Base-by-base conservation (phyloP, 2,888 invertebrate species). In the Leptopilina syphax region DNA sequence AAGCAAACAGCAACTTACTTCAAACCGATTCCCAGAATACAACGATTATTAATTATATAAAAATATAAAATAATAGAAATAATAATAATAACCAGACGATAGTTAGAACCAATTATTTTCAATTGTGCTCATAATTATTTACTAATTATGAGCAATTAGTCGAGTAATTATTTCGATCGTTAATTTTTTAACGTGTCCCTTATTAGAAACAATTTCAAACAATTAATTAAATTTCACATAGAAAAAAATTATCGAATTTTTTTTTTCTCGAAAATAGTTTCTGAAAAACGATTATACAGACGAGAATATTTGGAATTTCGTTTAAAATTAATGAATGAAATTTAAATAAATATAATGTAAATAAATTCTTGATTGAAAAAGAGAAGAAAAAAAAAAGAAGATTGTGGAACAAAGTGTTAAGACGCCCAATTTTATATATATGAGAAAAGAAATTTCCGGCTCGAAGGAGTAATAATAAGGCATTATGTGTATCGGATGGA, bases 401-500 rank as follows among this genome's bases (percentile, higher is more conserved):
- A 24, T 34, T 54, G 1, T 13, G 27, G 27, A 50, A n/a, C 54
- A 4, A 27, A 54, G 70, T 57, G 50, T 54, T 34, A 73, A 41
- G 73, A n/a, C 54, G 73, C 73, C 41, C 57, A 73, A 73, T 73
- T 73, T 73, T 34, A 3, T 57, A 73, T 54, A 12, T 50, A 50
- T 50, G 12, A 50, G 50, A 57, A 73, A 57, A 27, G 57, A n/a
- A 73, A 73, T 73, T 73, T 73, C 73, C 73, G 73, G 73, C 73
- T 73, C 41, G 34, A 73, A 73, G 57, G 57, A 57, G 34, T 73
- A 73, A 60, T 73, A 57, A 73, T 73, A 73, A 73, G 73, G 73
- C 73, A 73, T 73, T 73, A 73, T 73, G 73, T 73, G n/a, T 73
- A 73, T 73, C 73, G 73, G 41, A 73, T 41, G 73, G 34, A 73